Evolutionary conservation across 2,113 vertebrate species (phyloP).

Genomic region (Galbula dea): DNA sequence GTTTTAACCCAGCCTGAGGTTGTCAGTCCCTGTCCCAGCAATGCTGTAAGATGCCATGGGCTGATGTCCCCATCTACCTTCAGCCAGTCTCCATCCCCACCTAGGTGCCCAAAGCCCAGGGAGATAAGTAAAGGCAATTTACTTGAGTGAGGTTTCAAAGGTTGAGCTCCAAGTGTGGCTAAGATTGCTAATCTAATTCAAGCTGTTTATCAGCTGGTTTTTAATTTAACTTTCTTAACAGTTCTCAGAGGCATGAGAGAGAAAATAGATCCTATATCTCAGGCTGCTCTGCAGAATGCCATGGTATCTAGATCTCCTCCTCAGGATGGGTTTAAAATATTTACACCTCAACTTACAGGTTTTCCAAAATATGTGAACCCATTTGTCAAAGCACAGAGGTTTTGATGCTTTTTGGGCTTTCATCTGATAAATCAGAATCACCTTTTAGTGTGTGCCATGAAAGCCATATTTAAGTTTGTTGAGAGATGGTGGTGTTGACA

Average conservation of each 20-base stretch:
- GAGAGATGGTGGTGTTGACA: neutral
- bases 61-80: neutral
- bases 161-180: neutral
- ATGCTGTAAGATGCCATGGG: neutral
- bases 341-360: neutral
- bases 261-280: neutral
- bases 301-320: neutral
- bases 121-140: neutral
- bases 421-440: neutral
- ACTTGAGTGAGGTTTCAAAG: neutral
- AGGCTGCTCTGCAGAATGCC: neutral
- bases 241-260: neutral
- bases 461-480: neutral
- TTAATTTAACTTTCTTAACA: neutral
- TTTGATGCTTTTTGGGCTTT: neutral
- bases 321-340: neutral
- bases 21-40: neutral
- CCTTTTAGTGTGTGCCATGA: fast-evolving
- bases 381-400: neutral
- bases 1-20: neutral
- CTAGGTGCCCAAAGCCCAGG: neutral
- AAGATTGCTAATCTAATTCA: neutral
- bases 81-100: neutral
- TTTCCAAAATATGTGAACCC: neutral
- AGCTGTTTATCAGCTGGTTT: neutral